These are phyloP conservation scores for Hirundo rustica DNA, from an alignment of 2,797 vertebrate species.

Conservation along the genomic window DNA sequence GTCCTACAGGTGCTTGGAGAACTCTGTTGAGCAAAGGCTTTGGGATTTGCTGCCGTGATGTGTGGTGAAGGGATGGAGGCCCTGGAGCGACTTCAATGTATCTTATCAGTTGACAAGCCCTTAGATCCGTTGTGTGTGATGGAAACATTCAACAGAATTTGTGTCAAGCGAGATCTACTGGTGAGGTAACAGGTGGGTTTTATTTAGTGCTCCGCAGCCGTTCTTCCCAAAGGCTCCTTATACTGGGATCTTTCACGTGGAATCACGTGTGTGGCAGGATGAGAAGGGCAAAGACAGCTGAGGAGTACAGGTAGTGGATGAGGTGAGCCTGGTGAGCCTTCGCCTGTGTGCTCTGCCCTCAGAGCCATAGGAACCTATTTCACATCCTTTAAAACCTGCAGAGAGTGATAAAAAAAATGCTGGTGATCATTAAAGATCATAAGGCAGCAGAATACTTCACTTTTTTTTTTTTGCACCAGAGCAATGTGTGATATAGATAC, in stretches of 20 bases:
- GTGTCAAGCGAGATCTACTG: fast-evolving
- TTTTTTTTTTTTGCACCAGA: no score
- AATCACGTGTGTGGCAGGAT: fast-evolving
- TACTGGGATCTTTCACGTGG: fast-evolving
- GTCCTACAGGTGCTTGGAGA: neutral
- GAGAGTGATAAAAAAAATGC: neutral
- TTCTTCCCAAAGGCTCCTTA: neutral
- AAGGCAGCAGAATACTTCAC: neutral
- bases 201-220: fast-evolving
- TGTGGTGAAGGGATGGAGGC: neutral
- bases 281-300: neutral
- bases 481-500: neutral
- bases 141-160: neutral
- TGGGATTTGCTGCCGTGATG: fast-evolving
- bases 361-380: neutral
- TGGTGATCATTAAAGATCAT: neutral
- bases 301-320: fast-evolving
- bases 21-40: fast-evolving
- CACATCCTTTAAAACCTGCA: neutral
- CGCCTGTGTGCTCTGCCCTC: neutral
- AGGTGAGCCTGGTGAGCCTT: neutral
- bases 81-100: fast-evolving
- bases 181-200: fast-evolving
- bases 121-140: fast-evolving
- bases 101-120: fast-evolving